phyloP scores from a whole-genome alignment of 92 coral and sea anemone genomes.

The Umimayanthus chanpuru region DNA sequence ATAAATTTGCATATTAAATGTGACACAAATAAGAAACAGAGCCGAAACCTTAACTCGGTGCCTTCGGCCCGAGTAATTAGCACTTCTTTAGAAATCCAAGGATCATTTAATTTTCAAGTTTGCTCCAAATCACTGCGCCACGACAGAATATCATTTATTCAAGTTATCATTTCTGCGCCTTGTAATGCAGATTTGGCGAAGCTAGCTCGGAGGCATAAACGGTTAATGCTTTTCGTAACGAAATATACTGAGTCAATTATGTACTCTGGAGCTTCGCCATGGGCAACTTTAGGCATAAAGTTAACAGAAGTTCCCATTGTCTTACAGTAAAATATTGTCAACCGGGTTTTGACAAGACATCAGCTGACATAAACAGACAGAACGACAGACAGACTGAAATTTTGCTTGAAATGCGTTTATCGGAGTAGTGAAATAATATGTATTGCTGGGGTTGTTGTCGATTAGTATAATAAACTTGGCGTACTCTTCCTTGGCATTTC shows the following conservation, averaged over 20 bases:
- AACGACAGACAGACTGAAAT: too few relatives aligned
- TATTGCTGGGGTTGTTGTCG: neutral
- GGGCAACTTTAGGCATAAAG: neutral
- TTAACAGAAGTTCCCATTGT: neutral
- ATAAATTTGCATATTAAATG: too few relatives aligned
- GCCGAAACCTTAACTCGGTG: too few relatives aligned
- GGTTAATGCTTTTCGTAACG: neutral
- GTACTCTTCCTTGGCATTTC: neutral
- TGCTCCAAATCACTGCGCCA: neutral
- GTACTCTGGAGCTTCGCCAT: slow-evolving; percentile 1
- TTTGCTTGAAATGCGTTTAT: too few relatives aligned
- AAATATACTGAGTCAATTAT: neutral
- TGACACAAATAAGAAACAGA: too few relatives aligned
- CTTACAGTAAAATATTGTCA: neutral
- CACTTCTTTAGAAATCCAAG: too few relatives aligned
- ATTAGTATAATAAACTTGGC: neutral
- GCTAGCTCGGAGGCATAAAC: neutral
- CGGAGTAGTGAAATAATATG: too few relatives aligned
- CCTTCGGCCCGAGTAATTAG: too few relatives aligned
- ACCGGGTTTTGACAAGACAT: neutral
- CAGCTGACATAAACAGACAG: neutral
- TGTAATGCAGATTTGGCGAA: too few relatives aligned
- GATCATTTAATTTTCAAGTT: too few relatives aligned
- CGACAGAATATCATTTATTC: neutral
- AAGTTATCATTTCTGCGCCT: neutral